Percentiles rank a stretch among this genome's conserved stretches.
These are phyloP conservation scores for Herminia tarsipennalis DNA, from an alignment of 2,888 invertebrate species.

Conservation along the genomic window DNA sequence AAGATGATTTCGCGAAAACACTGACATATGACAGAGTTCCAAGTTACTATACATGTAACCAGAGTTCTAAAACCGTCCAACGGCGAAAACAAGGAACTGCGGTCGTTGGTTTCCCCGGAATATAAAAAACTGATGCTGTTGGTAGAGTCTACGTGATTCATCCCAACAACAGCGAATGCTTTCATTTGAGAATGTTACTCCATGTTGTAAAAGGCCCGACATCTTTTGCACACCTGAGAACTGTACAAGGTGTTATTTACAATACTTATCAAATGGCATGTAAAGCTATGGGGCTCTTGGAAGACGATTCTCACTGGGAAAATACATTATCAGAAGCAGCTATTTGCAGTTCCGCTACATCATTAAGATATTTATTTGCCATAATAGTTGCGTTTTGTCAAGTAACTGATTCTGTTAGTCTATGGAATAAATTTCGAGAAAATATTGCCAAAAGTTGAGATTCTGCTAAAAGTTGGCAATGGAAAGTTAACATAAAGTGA, in stretches of 20 bases:
- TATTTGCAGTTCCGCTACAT: not conserved
- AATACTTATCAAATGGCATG: constrained; percentile 25
- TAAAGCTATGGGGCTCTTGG: constrained; percentile 20
- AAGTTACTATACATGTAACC: constrained; percentile 26
- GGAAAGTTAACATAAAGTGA: constrained; percentile 41
- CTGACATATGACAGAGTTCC: constrained; percentile 28
- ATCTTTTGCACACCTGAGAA: constrained; percentile 42
- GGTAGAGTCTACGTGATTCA: constrained; percentile 38
- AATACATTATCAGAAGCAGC: constrained; percentile 10
- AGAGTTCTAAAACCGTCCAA: constrained; percentile 25
- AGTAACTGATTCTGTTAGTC: constrained; percentile 11
- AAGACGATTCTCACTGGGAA: constrained; percentile 19
- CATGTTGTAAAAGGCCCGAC: constrained; percentile 45
- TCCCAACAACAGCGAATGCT: constrained; percentile 29
- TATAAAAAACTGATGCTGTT: constrained; percentile 10
- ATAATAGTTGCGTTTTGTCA: not conserved
- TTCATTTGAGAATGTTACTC: constrained; percentile 34
- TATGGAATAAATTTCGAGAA: not conserved
- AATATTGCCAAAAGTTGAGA: constrained; percentile 36
- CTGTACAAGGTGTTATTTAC: constrained; percentile 31
- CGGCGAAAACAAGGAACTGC: constrained; percentile 29
- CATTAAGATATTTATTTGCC: not conserved
- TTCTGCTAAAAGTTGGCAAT: constrained; percentile 37
- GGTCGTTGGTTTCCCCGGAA: constrained; percentile 2
- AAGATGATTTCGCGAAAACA: constrained; percentile 35